These are phyloP conservation scores for Scylla paramamosain DNA, from an alignment of 1,140 invertebrate species.

Conservation along the genomic window DNA sequence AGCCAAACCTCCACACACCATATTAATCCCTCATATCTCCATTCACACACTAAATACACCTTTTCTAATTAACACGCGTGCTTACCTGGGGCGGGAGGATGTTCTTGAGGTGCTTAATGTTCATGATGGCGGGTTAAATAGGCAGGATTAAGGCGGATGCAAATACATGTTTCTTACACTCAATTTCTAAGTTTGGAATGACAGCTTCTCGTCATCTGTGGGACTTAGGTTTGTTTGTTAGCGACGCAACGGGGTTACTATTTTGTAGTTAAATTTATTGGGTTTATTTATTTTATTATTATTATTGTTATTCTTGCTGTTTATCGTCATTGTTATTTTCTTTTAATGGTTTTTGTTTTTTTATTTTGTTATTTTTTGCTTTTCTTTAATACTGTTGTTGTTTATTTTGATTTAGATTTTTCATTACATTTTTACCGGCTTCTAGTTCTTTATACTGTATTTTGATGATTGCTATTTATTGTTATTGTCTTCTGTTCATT, in stretches of 20 bases:
- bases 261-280: not conserved
- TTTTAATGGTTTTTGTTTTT: not conserved
- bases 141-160: too few species aligned
- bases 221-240: not conserved
- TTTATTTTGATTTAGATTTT: not conserved
- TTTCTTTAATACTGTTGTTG: not conserved
- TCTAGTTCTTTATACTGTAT: too few species aligned
- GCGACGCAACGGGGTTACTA: not conserved
- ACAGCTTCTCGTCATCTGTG: not conserved
- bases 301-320: not conserved
- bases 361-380: not conserved
- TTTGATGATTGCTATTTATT: not conserved
- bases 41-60: too few species aligned
- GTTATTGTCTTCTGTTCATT: not conserved
- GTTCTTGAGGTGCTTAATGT: constrained; percentile 64
- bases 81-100: constrained; percentile 66
- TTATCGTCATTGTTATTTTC: not conserved
- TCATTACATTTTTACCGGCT: not conserved
- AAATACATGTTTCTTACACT: not conserved
- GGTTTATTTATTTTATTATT: not conserved
- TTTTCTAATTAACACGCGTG: too few species aligned
- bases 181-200: not conserved
- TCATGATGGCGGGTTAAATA: constrained; percentile 8
- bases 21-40: too few species aligned
- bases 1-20: too few species aligned